A percentile compares a stretch with the other conserved stretches of the same genome.
Evolutionary conservation across 2,888 invertebrate species (phyloP).

Genomic region (Rapana venosa): DNA sequence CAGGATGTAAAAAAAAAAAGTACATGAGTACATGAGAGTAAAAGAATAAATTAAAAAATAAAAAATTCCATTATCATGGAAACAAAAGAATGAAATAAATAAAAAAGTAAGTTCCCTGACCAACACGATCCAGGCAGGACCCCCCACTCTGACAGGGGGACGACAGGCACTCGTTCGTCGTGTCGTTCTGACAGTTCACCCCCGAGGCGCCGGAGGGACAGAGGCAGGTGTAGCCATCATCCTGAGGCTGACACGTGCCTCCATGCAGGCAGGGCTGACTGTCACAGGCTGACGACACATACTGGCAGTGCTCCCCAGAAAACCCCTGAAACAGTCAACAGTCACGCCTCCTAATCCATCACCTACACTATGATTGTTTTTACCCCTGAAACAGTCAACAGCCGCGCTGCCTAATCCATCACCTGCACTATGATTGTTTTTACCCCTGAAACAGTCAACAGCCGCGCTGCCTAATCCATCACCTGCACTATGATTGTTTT

Average conservation of each 20-base stretch:
- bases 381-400: no score
- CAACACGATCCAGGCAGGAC: slow-evolving; percentile 62
- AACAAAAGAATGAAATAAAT: no score
- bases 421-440: no score
- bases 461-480: no score
- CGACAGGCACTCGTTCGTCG: slow-evolving; percentile 67
- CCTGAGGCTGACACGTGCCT: slow-evolving; percentile 78
- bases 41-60: no score
- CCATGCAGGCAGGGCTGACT: slow-evolving; percentile 94
- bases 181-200: slow-evolving; percentile 65
- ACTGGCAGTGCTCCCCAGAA: slow-evolving; percentile 92
- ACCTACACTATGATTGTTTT: no score
- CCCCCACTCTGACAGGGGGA: slow-evolving; percentile 71
- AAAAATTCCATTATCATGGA: no score
- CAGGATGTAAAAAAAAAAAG: no score
- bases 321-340: slow-evolving; percentile 59
- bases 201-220: slow-evolving; percentile 76
- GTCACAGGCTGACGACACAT: slow-evolving; percentile 83
- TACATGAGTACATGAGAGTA: no score
- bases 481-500: no score
- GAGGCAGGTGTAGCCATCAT: slow-evolving; percentile 78
- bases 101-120: slow-evolving; percentile 80
- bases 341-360: background rate
- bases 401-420: no score
- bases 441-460: no score